A percentile compares a stretch with the other conserved stretches of the same genome.
phyloP scores from a whole-genome alignment of 2,797 vertebrate genomes.

The Sarcophilus harrisii region DNA sequence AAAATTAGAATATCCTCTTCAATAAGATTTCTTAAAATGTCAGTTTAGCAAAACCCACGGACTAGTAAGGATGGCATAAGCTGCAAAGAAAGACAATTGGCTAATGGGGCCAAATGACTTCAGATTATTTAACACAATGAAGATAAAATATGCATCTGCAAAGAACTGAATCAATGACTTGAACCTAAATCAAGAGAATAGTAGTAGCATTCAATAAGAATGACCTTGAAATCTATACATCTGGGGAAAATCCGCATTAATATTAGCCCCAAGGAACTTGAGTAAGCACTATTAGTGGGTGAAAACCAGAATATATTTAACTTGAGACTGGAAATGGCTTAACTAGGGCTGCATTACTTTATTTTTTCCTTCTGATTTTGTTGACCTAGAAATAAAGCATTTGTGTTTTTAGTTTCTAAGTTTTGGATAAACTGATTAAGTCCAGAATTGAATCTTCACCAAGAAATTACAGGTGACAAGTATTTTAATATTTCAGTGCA shows the following conservation, averaged over 20 bases:
- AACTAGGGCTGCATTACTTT: background rate
- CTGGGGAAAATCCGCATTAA: background rate
- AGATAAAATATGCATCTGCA: background rate
- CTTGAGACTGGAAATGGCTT: background rate
- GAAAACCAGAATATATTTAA: background rate
- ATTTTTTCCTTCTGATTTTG: background rate
- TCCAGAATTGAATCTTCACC: background rate
- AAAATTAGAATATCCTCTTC: background rate
- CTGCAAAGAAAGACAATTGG: background rate
- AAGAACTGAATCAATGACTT: background rate
- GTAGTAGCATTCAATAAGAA: background rate
- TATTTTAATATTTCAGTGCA: background rate
- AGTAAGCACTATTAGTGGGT: background rate
- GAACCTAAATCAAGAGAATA: background rate
- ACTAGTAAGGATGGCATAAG: background rate
- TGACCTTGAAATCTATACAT: background rate
- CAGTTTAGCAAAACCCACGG: background rate
- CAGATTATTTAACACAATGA: background rate
- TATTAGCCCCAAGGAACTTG: background rate
- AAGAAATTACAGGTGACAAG: background rate
- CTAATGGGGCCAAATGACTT: background rate
- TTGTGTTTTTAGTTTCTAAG: background rate
- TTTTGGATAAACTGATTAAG: background rate
- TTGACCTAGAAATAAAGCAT: background rate
- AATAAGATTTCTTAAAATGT: background rate